Evolutionary conservation across 2,888 invertebrate species (phyloP).

Genomic region (Quadroppia sp.): DNA sequence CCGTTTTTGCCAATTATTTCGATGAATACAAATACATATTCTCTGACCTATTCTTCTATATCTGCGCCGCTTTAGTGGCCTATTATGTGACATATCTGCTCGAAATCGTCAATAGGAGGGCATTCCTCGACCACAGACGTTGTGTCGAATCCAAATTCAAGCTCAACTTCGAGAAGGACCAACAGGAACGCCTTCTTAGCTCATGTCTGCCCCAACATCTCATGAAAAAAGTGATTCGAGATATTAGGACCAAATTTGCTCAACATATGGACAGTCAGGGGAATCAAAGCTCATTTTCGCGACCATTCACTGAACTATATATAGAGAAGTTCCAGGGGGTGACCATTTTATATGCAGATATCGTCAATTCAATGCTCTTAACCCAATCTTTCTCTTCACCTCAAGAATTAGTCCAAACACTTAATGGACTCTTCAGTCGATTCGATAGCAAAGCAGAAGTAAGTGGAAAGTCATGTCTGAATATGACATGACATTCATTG

Average conservation of each 20-base stretch:
- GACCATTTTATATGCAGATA: constrained; percentile 82
- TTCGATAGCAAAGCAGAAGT: constrained; percentile 82
- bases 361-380: constrained; percentile 84
- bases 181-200: constrained; percentile 62
- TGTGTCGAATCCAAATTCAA: constrained; percentile 79
- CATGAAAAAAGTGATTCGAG: constrained; percentile 61
- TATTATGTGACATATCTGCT: constrained; percentile 82
- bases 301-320: constrained; percentile 68
- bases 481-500: too few species aligned
- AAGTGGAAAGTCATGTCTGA: background rate
- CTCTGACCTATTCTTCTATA: constrained; percentile 65
- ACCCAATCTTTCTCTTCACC: constrained; percentile 72
- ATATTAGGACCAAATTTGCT: constrained; percentile 56
- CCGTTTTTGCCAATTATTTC: background rate
- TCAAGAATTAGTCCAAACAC: constrained; percentile 73
- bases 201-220: constrained; percentile 70
- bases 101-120: constrained; percentile 77
- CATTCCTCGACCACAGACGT: constrained; percentile 78
- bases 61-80: constrained; percentile 76
- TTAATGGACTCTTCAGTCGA: constrained; percentile 83
- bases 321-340: constrained; percentile 85
- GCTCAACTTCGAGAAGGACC: constrained; percentile 75
- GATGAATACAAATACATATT: constrained; percentile 38
- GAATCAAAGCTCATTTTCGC: constrained; percentile 43
- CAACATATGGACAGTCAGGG: constrained; percentile 34